Percentiles rank a stretch among this genome's conserved stretches.
Evolutionary conservation across 2,797 vertebrate species (phyloP).

Genomic region (Hozukius guyotensis): DNA sequence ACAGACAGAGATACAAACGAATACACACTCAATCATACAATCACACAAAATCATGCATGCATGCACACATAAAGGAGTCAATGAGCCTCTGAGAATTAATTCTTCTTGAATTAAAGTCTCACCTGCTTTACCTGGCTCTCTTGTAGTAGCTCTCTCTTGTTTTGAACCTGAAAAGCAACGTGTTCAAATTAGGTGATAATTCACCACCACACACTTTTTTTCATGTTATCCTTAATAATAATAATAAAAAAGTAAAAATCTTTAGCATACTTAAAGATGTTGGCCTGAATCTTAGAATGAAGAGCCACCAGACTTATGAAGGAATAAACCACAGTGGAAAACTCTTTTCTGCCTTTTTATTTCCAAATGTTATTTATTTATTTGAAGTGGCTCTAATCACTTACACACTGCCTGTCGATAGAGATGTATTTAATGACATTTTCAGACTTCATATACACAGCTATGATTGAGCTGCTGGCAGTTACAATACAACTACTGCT

Average conservation of each 20-base stretch:
- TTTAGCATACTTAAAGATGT: background rate
- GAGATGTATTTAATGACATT: constrained; percentile 1
- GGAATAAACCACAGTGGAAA: background rate
- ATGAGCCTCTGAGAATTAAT: background rate
- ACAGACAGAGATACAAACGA: constrained; percentile 36
- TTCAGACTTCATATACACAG: background rate
- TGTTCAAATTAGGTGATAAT: constrained; percentile 17
- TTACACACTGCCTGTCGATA: background rate
- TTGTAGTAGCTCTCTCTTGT: constrained; percentile 86
- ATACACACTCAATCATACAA: constrained; percentile 18
- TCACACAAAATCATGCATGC: constrained; percentile 27
- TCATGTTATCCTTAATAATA: background rate
- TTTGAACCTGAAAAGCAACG: constrained; percentile 85
- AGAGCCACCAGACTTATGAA: background rate
- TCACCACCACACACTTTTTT: background rate
- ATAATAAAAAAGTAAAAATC: background rate
- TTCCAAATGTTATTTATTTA: background rate
- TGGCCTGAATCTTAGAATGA: background rate
- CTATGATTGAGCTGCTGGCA: constrained; percentile 6
- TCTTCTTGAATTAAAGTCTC: constrained; percentile 73
- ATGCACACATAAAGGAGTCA: constrained; percentile 10
- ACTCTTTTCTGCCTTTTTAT: background rate
- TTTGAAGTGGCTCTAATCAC: background rate
- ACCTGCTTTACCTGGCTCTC: constrained; percentile 96
- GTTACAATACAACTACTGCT: background rate